phyloP scores from a whole-genome alignment of 2,797 vertebrate genomes.

The Anisognathus igniventris region DNA sequence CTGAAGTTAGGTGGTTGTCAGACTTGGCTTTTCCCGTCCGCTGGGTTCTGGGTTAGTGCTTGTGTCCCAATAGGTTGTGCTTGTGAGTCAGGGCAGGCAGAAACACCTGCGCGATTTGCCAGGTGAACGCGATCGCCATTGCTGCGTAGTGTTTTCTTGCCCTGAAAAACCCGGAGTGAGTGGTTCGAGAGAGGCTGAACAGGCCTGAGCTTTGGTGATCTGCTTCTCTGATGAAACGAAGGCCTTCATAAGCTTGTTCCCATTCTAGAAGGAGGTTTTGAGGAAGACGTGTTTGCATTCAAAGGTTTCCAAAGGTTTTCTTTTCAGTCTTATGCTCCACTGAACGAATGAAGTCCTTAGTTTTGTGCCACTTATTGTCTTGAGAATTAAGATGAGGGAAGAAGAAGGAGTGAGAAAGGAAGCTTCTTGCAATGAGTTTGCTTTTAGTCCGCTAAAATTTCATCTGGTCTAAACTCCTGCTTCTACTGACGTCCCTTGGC shows the following conservation, averaged over 20 bases:
- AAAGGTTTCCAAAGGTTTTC: not conserved
- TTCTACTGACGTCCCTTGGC: not conserved
- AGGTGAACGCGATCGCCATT: accelerated
- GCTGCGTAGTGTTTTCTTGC: accelerated
- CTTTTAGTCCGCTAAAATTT: not conserved
- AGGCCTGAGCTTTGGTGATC: not conserved
- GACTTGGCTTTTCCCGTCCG: not conserved
- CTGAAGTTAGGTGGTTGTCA: too few species aligned
- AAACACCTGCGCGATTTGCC: accelerated
- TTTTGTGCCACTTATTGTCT: not conserved
- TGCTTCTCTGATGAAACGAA: not conserved
- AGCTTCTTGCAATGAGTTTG: not conserved
- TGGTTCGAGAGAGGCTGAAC: not conserved
- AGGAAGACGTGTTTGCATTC: not conserved
- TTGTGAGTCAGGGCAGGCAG: not conserved
- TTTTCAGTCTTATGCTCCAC: accelerated
- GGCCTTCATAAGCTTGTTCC: not conserved
- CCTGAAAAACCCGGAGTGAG: not conserved
- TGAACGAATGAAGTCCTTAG: not conserved
- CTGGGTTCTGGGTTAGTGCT: accelerated
- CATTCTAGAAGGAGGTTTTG: not conserved
- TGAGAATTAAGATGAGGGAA: not conserved
- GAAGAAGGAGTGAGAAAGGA: not conserved
- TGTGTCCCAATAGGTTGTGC: accelerated
- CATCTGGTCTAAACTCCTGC: not conserved